phyloP scores from a whole-genome alignment of 37 sponge, comb jelly and placozoan species.

The Hexactinellida sp. region DNA sequence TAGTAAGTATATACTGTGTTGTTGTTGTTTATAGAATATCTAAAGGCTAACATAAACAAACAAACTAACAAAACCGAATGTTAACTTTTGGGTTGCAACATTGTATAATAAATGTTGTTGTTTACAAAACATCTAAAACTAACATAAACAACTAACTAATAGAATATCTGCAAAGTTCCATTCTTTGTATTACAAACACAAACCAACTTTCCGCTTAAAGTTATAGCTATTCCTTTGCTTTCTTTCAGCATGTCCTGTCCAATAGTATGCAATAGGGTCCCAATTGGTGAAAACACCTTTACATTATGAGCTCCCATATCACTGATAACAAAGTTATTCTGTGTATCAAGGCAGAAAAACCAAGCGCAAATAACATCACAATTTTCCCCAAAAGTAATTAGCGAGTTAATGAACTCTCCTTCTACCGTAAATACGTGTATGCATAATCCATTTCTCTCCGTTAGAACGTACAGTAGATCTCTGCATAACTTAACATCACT shows the following conservation, averaged over 20 bases:
- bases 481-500: not conserved
- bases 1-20: too few species aligned
- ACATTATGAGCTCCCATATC: not conserved
- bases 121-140: too few species aligned
- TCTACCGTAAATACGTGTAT: not conserved
- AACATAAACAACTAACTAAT: not conserved
- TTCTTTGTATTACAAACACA: not conserved
- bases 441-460: not conserved
- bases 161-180: not conserved
- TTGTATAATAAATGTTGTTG: too few species aligned
- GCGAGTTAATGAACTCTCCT: not conserved
- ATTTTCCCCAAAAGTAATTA: not conserved
- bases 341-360: not conserved
- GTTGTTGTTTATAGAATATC: too few species aligned
- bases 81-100: too few species aligned
- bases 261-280: not conserved
- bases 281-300: not conserved
- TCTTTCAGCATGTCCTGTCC: not conserved
- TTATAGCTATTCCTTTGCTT: not conserved
- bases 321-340: not conserved
- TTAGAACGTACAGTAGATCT: not conserved
- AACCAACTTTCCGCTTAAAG: not conserved
- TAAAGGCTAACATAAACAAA: too few species aligned
- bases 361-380: not conserved
- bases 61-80: too few species aligned